Evolutionary conservation across 2,797 vertebrate genomes (phyloP), one percentile per base, ranked within the genome.

Genomic region (Labroides dimidiatus): DNA sequence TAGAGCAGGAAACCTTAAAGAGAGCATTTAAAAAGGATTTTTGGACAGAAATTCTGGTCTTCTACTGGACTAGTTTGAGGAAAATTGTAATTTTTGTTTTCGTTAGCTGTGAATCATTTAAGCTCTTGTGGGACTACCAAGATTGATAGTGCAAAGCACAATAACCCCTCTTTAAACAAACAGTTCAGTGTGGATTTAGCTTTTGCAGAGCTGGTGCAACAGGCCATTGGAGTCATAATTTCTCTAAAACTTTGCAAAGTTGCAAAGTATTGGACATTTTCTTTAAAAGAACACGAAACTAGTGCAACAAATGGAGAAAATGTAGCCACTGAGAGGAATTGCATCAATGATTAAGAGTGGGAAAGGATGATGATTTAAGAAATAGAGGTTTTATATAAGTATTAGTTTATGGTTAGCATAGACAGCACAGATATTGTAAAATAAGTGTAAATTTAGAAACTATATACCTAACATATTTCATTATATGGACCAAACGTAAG

Each of bases 401-500:
- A 30, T 51, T 54, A 68, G 24, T 49, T 64, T 37, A 47, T 45
- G 30, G 24, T 4, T 3, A 63, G 45, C 3, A 16, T 21, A 51
- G 33, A 64, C 19, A 61, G 42, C 24, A 59, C 36, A 30, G 16
- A 41, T 20, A 19, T 12, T 48, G 47, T 17, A 42, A 43, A 45
- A 54, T 58, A 30, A 24, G 17, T 36, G 41, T 42, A 20, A 44
- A 21, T 1, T 27, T 9, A 42, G 47, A 39, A 74, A 53, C 44
- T 41, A n/a, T 44, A 69, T 20, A 5, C 36, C 30, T 21, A 33
- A 48, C 30, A n/a, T 44, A 61, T 76, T 58, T 67, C 15, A 67
- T 17, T 19, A 43, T 36, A 16, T 60, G 57, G 69, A 81, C 51
- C 65, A 64, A 75, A 50, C 55, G 4, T 58, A 24, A 51, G 14